Percentiles rank a stretch among this genome's conserved stretches.
phyloP scores from a whole-genome alignment of 1,140 invertebrate genomes.

The Bombus cullumanus region DNA sequence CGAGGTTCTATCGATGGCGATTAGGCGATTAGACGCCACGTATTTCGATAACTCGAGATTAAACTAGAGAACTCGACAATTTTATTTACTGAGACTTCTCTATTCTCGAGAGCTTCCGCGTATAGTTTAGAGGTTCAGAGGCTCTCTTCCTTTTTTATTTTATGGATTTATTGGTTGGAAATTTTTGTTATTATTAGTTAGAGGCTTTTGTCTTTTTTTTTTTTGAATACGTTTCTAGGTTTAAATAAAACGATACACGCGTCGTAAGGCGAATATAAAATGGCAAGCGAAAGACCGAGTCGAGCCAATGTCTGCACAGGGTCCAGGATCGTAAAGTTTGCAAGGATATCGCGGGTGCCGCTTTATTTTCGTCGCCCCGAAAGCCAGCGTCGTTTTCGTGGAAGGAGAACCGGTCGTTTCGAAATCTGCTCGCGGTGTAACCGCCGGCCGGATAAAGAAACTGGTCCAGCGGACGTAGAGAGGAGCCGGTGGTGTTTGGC shows the following conservation, averaged over 20 bases:
- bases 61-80: too few relatives aligned
- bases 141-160: too few relatives aligned
- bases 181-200: too few relatives aligned
- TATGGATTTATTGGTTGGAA: too few relatives aligned
- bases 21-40: not conserved
- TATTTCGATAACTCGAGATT: too few relatives aligned
- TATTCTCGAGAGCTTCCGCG: not conserved
- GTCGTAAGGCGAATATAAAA: not conserved
- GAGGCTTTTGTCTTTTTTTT: too few relatives aligned
- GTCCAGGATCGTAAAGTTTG: slow-evolving; percentile 38
- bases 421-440: slow-evolving; percentile 59
- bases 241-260: too few relatives aligned
- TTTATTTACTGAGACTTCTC: too few relatives aligned
- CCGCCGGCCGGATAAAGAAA: slow-evolving; percentile 63
- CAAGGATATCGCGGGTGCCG: slow-evolving; percentile 44
- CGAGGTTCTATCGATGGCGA: not conserved
- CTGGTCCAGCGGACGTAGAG: slow-evolving; percentile 62
- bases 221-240: too few relatives aligned
- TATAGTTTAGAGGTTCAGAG: too few relatives aligned
- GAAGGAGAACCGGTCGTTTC: slow-evolving; percentile 68
- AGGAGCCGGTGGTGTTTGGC: slow-evolving; percentile 61
- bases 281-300: not conserved
- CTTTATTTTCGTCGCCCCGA: slow-evolving; percentile 64
- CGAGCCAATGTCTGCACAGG: not conserved
- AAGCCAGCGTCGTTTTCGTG: slow-evolving; percentile 56